A percentile compares a stretch with the other conserved stretches of the same genome.
Conservation (phyloP, 1,140 invertebrate genomes). For the Tetramorium simillimum region DNA sequence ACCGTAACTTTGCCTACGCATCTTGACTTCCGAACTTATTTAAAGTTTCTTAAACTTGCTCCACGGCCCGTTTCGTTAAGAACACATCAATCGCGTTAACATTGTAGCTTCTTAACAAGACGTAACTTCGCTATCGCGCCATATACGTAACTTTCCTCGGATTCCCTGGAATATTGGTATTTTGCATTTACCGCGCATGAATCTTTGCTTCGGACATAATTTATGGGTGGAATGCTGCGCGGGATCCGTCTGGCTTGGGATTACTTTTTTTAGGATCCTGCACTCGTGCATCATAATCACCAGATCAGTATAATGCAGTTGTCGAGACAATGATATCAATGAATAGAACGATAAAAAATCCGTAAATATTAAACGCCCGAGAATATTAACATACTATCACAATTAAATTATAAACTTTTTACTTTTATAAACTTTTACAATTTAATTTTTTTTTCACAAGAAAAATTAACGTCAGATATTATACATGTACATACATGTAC, state of each 20-base stretch:
- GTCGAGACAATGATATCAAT: background rate
- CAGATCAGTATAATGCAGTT: background rate
- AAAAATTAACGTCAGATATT: background rate
- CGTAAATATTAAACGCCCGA: background rate
- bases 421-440: too few species aligned
- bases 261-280: slow-evolving; percentile 13
- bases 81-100: slow-evolving; percentile 53
- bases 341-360: background rate
- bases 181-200: slow-evolving; percentile 43
- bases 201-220: slow-evolving; percentile 43
- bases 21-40: slow-evolving; percentile 41
- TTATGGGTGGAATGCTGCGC: background rate
- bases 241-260: background rate
- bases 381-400: background rate
- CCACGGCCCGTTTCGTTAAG: slow-evolving; percentile 29
- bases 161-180: slow-evolving; percentile 24
- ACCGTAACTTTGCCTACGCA: slow-evolving; percentile 5
- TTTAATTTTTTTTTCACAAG: background rate
- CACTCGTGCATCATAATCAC: background rate
- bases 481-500: background rate
- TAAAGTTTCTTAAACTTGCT: slow-evolving; percentile 37
- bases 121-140: slow-evolving; percentile 34
- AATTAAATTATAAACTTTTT: slow-evolving; percentile 2
- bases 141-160: slow-evolving; percentile 34
- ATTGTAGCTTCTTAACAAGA: slow-evolving; percentile 46